Evolutionary conservation across 2,797 vertebrate species (phyloP).

Genomic region (Parambassis ranga): DNA sequence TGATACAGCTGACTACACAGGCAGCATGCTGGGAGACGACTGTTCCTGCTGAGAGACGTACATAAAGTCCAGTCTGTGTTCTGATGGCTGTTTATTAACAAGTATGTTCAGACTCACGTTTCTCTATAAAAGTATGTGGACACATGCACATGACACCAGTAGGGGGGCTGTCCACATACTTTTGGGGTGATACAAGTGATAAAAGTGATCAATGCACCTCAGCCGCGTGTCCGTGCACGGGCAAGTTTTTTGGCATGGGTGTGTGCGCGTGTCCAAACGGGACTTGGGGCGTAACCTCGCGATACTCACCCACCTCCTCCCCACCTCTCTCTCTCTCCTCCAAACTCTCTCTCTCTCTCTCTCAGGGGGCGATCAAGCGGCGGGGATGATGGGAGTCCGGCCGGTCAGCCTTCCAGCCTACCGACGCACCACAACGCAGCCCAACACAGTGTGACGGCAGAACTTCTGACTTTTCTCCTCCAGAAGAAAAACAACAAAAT

Average conservation of each 20-base stretch:
- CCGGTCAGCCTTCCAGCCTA: constrained; percentile 24
- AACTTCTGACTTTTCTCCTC: not conserved
- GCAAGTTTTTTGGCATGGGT: not conserved
- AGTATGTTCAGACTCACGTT: too few species aligned
- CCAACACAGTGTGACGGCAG: not conserved
- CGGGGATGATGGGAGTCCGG: constrained; percentile 42
- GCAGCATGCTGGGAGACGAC: not conserved
- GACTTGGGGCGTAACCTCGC: constrained; percentile 53
- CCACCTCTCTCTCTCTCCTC: not conserved
- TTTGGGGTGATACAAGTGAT: too few species aligned
- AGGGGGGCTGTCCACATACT: too few species aligned
- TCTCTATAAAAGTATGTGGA: too few species aligned
- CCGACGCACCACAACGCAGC: constrained; percentile 18
- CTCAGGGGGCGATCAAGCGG: constrained; percentile 52
- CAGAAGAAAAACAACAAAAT: not conserved
- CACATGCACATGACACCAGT: too few species aligned
- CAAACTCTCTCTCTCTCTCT: not conserved
- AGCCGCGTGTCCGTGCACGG: not conserved
- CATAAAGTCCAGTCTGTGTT: not conserved
- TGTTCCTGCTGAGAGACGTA: not conserved
- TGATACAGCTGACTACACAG: not conserved
- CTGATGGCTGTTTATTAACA: too few species aligned
- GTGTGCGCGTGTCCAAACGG: not conserved
- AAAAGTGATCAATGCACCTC: not conserved
- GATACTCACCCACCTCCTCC: constrained; percentile 30